Evolutionary conservation across 2,113 vertebrate species (phyloP), one percentile per base, ranked within the genome.

Genomic region (Myotis davidii): DNA sequence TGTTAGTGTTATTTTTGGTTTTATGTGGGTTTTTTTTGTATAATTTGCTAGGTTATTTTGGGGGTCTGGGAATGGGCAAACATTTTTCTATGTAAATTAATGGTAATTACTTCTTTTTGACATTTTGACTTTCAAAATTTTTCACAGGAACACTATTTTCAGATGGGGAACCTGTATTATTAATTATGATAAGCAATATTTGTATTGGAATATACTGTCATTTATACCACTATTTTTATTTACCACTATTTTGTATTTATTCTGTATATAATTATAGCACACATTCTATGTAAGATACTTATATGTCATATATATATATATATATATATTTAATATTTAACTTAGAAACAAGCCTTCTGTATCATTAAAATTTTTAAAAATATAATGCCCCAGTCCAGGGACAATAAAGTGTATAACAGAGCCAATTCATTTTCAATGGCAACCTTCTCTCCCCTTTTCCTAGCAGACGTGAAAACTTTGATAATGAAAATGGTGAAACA

Each of bases 401-500:
- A 94, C 18, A 89, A 42, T 81, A 83, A 81, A 72, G 34, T 25
- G 84, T 79, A 39, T 8, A 14, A 85, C 23, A 50, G 39, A 39
- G 56, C 61, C 85, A 82, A 89, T 39, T 92, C 27, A 96, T 12
- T 14, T 72, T 70, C 48, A 77, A 61, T 56, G 64, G 52, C 83
- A 20, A 74, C 64, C 67, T n/a, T 0, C 72, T 97, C 65, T 73
- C 61, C 72, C 70, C 61, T 96, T 69, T 54, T 86, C 70, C 50
- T 89, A 94, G 59, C 0, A n/a, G 86, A 97, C 85, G 86, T 82
- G 42, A 94, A 96, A 93, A 95, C 88, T 97, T 97, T 59, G 85
- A 85, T 91, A 92, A 52, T 79, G 54, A 50, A 96, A 96, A 88
- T 48, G 54, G 69, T 96, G 90, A 98, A 94, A 94, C 91, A 97